Base-by-base conservation (phyloP, 2,113 vertebrate species). In the Gnathonemus echidnorhynchus region DNA sequence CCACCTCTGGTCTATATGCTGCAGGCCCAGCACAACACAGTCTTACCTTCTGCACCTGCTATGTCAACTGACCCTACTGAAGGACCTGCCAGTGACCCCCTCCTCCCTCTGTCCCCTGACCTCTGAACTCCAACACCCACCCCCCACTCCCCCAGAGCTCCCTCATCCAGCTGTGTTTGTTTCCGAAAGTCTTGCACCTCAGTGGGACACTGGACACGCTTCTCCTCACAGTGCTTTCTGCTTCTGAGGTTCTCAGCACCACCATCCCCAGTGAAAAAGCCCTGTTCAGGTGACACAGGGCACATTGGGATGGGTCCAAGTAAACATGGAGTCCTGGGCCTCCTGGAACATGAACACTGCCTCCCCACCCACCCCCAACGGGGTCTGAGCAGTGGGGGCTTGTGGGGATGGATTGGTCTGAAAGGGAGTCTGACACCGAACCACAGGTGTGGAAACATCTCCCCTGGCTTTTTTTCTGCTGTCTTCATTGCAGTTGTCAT, bases 131-230 rank as follows among this genome's bases (percentile, higher is more conserved):
- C n/a, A 70, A 27, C 52, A 4, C 77, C n/a, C n/a, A 0, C 24
- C 21, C 58, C 24, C 24, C 24, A 27, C 8, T 27, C n/a, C n/a
- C 9, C 45, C 45, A 19, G 9, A n/a, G 83, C 21, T 48, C 39
- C 83, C 83, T n/a, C 45, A 46, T 48, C 83, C 83, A 85, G 45
- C 83, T 48, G 83, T 85, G 83, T 49, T 85, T 48, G 83, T 49
- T 46, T 85, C 24, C 24, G 19, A 48, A 48, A 5, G 48, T n/a
- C 80, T 48, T 46, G 42, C 83, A 3, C n/a, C 15, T 10, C 42
- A n/a, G 83, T n/a, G 83, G 45, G 83, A 85, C 45, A n/a, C 21
- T 21, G 45, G 42, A 19, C 39, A n/a, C 10, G 45, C 45, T 39
- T 85, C 24, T 48, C 39, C 83, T 85, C 24, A 39, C 74, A 8